Evolutionary conservation across 2,888 invertebrate species (phyloP), one percentile per base, ranked within the genome.

Genomic region (Zhengitettix transpicula): DNA sequence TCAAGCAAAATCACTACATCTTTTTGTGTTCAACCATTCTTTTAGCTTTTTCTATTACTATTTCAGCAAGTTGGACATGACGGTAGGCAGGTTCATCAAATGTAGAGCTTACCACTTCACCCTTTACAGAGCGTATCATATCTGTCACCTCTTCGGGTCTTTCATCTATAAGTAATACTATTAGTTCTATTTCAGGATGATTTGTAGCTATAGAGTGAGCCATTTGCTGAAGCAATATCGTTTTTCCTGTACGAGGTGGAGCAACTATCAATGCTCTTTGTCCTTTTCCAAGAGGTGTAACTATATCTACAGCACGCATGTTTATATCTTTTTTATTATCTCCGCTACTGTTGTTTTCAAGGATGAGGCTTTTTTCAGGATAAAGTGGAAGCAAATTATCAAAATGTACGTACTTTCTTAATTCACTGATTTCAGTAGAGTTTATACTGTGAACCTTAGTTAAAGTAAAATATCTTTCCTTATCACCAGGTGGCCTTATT

Each of bases 11-110:
- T 65, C 40, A 65, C 63, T 16, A 65, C 65, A 57, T 65, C 65
- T 47, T 61, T 12, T 60, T 59, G 41, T 61, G 61, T 57, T 65
- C 65, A 10, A 65, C 65, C 59, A 65, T 8, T n/a, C 64, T n/a
- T 44, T 65, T 65, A 9, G 65, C 65, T 56, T 65, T 65, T 56
- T 65, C 63, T 12, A 65, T 62, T 10, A 65, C 65, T 47, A 65
- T 65, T 60, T 65, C 62, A 42, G 65, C 64, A 56, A 65, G 42
- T 53, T 65, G 60, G 14, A 64, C 63, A 55, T 65, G 65, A 40
- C 63, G 56, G 15, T 10, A 12, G 10, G 61, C 41, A 11, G 62
- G 59, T 55, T 62, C 59, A 55, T 64, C 65, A 56, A 65, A 62
- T 41, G 63, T 65, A 42, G 64, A 65, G n/a, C 40, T 44, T 14